Percentiles rank a stretch among this genome's conserved stretches.
These are phyloP conservation scores for Drosophila infuscata DNA, from an alignment of 2,888 invertebrate species.

Conservation along the genomic window DNA sequence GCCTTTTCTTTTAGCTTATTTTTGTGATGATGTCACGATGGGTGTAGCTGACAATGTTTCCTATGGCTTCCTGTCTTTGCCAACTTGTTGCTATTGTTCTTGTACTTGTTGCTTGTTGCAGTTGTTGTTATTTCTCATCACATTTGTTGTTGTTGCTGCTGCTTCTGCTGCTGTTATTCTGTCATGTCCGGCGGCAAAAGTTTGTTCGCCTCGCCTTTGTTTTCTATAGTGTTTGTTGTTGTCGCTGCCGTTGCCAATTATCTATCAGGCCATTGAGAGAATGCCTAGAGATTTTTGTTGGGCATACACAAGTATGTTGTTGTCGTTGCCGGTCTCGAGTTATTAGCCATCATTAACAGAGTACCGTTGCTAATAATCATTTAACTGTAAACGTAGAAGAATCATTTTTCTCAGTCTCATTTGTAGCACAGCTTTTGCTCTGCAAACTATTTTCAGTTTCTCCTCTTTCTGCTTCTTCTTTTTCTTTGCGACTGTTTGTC, in stretches of 20 bases:
- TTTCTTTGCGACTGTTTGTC: constrained; percentile 3
- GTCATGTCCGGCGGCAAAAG: constrained; percentile 64
- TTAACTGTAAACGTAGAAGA: constrained; percentile 46
- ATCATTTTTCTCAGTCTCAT: constrained; percentile 23
- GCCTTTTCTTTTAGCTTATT: constrained; percentile 19
- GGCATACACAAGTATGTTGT: constrained; percentile 17
- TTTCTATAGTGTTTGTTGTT: constrained; percentile 3
- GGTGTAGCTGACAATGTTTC: constrained; percentile 51
- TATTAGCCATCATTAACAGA: constrained; percentile 59
- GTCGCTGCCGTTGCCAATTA: constrained; percentile 52
- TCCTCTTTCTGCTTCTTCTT: neutral
- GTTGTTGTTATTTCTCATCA: constrained; percentile 55
- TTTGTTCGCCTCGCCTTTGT: constrained; percentile 30
- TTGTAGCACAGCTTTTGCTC: constrained; percentile 30
- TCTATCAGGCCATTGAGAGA: constrained; percentile 37
- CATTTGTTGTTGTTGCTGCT: constrained; percentile 28
- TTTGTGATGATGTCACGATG: constrained; percentile 57
- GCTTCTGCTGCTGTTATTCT: constrained; percentile 27
- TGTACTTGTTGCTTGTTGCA: constrained; percentile 15
- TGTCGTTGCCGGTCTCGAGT: constrained; percentile 30
- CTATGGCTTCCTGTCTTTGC: constrained; percentile 62
- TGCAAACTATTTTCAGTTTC: constrained; percentile 14
- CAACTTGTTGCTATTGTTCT: constrained; percentile 53
- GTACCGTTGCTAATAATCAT: constrained; percentile 50
- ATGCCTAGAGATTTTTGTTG: constrained; percentile 33